Evolutionary conservation across 2,888 invertebrate species (phyloP), one percentile per base, ranked within the genome.

Genomic region (Temnothorax unifasciatus): DNA sequence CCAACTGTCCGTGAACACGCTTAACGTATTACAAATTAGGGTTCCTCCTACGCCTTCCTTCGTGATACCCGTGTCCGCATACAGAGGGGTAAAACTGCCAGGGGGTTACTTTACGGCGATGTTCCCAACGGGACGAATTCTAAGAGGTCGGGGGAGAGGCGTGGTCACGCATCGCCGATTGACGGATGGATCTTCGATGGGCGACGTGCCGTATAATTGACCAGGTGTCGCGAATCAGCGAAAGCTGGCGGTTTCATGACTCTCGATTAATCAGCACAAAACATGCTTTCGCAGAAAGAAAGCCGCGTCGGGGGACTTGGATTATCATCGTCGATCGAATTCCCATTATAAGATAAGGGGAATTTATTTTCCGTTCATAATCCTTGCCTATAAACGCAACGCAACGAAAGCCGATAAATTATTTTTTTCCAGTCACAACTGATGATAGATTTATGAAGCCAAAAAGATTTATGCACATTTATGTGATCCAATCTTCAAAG

Each of bases 131-230:
- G 88, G 68, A 77, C 15, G 77, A 63, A 29, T 73, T 29, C 47
- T 59, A 59, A 57, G 66, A 18, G 81, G 52, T 47, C 73, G 38
- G 11, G 61, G 25, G 41, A 21, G 34, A 25, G 64, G 77, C 68
- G 81, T 47, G 86, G 86, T 87, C 85, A 69, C 84, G 82, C 88
- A 82, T 85, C 85, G 71, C 41, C 85, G 88, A 91, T 89, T 91
- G 90, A 86, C 88, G 84, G 85, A 90, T 91, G 85, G 88, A 81
- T 88, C 86, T 83, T 84, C 85, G 90, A 82, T 71, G 76, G 25
- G 83, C 87, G 87, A 87, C 90, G 90, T 90, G 76, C 77, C 87
- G 90, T 90, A 85, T 90, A 89, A 89, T 90, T 86, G 90, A 87
- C 88, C 89, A 89, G 88, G 90, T 90, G 88, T 88, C 85, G 85